These are phyloP conservation scores for Taenaris catops DNA, from an alignment of 2,888 invertebrate species.

Conservation along the genomic window DNA sequence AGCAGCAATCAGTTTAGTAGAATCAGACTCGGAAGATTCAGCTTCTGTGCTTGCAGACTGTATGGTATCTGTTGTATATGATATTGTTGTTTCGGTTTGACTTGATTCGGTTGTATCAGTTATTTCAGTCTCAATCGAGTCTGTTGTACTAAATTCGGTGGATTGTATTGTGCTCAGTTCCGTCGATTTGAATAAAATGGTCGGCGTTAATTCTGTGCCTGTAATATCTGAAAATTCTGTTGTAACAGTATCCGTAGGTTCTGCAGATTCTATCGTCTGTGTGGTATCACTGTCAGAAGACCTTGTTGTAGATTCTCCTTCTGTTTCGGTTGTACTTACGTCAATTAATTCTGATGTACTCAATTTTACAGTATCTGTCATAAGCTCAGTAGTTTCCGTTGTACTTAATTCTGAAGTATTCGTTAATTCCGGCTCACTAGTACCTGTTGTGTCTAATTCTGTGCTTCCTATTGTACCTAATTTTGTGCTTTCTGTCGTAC, in stretches of 20 bases:
- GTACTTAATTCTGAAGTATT: constrained; percentile 11
- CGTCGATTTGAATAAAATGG: constrained; percentile 1
- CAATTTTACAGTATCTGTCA: neutral
- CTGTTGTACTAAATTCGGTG: constrained; percentile 13
- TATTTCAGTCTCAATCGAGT: neutral
- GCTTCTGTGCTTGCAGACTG: constrained; percentile 6
- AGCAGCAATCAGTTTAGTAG: too few species aligned
- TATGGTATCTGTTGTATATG: constrained; percentile 12
- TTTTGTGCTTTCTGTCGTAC: constrained; percentile 15
- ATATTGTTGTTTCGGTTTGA: constrained; percentile 9
- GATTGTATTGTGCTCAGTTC: constrained; percentile 8
- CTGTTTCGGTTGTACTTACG: too few species aligned
- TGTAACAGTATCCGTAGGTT: too few species aligned
- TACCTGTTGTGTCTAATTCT: neutral
- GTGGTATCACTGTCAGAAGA: too few species aligned
- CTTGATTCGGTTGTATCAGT: constrained; percentile 2
- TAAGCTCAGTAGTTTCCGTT: neutral
- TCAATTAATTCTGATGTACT: neutral
- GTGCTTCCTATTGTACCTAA: neutral
- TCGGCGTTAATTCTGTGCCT: constrained; percentile 3
- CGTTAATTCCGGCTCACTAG: neutral
- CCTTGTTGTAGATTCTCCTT: too few species aligned
- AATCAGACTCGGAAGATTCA: too few species aligned
- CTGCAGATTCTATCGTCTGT: too few species aligned
- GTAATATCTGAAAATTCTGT: too few species aligned